Percentiles rank a stretch among this genome's conserved stretches.
Evolutionary conservation across 2,888 invertebrate genomes (phyloP).

Genomic region (Patella pellucida): DNA sequence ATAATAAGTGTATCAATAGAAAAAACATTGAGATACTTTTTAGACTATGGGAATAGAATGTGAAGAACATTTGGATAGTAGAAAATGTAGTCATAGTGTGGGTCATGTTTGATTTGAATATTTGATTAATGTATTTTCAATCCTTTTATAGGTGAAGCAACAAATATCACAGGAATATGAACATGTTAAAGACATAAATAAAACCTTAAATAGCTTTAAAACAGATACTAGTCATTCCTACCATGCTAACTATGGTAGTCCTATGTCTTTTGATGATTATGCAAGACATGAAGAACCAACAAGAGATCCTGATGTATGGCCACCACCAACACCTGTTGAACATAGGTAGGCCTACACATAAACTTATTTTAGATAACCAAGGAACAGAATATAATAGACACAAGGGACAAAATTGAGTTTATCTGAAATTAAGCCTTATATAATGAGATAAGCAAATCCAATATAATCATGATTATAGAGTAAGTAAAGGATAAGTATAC

Average conservation of each 20-base stretch:
- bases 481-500: not conserved
- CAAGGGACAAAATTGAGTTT: too few species aligned
- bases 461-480: not conserved
- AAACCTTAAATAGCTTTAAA: constrained; percentile 83
- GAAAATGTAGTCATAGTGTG: too few species aligned
- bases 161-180: constrained; percentile 91
- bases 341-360: constrained; percentile 49
- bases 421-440: not conserved
- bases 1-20: too few species aligned
- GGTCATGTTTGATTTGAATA: not conserved
- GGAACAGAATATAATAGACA: too few species aligned
- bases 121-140: not conserved
- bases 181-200: constrained; percentile 86
- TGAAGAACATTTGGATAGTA: too few species aligned
- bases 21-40: too few species aligned
- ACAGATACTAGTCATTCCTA: constrained; percentile 73
- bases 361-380: too few species aligned
- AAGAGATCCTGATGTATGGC: constrained; percentile 86
- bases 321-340: constrained; percentile 77
- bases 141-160: constrained; percentile 81
- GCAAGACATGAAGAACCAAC: constrained; percentile 77
- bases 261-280: constrained; percentile 41
- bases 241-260: constrained; percentile 42
- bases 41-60: too few species aligned
- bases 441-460: not conserved